Evolutionary conservation across 2,888 invertebrate species (phyloP).

Genomic region (Drosophila falleni): DNA sequence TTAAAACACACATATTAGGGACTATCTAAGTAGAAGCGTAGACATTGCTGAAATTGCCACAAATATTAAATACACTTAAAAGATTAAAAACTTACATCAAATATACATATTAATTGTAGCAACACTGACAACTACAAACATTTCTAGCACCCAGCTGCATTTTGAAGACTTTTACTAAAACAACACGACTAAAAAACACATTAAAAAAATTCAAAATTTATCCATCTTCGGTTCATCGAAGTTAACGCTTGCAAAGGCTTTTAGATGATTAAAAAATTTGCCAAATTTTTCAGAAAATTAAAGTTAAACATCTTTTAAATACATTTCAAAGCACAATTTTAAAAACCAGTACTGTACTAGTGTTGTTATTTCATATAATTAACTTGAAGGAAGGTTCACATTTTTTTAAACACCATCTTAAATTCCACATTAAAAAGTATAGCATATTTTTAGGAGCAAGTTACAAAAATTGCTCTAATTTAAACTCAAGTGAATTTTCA

Average conservation of each 20-base stretch:
- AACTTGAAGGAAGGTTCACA: too few species aligned
- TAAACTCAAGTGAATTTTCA: too few species aligned
- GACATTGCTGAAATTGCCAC: constrained; percentile 57
- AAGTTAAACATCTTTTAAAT: too few species aligned
- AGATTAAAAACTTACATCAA: constrained; percentile 3
- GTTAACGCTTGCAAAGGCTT: constrained; percentile 8
- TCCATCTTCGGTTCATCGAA: constrained; percentile 29
- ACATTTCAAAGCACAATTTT: too few species aligned
- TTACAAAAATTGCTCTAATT: too few species aligned
- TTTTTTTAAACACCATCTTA: too few species aligned
- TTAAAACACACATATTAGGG: constrained; percentile 66
- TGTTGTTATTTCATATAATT: too few species aligned
- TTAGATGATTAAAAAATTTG: too few species aligned
- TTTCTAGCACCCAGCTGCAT: constrained; percentile 53
- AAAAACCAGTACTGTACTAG: too few species aligned
- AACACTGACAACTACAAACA: constrained; percentile 23
- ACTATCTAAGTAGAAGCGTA: constrained; percentile 59
- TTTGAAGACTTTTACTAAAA: constrained; percentile 71
- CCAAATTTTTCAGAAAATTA: neutral
- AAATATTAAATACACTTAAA: constrained; percentile 23
- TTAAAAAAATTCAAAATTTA: neutral
- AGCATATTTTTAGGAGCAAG: neutral
- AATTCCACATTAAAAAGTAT: neutral
- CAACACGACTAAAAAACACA: constrained; percentile 25
- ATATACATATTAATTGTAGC: constrained; percentile 23